These are phyloP conservation scores for Cephalopterus ornatus DNA, from an alignment of 2,113 vertebrate species.

Conservation along the genomic window DNA sequence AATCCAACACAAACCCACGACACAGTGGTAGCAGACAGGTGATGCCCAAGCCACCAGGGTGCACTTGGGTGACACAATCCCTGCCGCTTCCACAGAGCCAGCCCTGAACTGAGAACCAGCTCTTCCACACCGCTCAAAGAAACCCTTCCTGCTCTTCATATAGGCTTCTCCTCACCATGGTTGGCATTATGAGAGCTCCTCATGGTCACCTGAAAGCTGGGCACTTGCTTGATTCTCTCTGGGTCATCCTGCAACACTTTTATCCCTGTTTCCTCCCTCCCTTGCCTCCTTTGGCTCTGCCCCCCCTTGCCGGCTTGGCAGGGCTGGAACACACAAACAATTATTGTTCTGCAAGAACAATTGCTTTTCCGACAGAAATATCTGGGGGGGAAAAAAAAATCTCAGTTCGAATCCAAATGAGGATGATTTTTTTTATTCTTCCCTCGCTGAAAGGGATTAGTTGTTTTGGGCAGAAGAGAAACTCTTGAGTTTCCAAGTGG, in stretches of 20 bases:
- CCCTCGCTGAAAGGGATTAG: neutral
- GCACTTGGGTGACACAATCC: neutral
- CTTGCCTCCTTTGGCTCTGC: neutral
- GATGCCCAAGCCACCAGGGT: neutral
- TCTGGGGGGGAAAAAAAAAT: neutral
- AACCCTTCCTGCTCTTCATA: neutral
- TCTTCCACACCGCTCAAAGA: neutral
- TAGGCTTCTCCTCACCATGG: neutral
- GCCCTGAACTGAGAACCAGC: neutral
- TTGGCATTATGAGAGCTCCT: neutral
- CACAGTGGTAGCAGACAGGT: neutral
- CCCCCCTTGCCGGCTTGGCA: neutral
- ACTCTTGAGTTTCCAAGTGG: neutral
- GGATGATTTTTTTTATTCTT: neutral
- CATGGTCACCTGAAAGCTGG: accelerated
- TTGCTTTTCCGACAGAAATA: neutral
- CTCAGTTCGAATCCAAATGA: neutral
- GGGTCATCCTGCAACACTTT: neutral
- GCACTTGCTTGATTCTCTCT: neutral
- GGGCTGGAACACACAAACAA: neutral
- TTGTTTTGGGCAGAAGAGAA: neutral
- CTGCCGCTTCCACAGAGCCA: neutral
- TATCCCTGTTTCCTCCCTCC: neutral
- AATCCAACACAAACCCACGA: too few relatives aligned
- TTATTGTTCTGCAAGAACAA: neutral